phyloP scores from a whole-genome alignment of 2,888 invertebrate genomes.

The Zaprionus bogoriensis region DNA sequence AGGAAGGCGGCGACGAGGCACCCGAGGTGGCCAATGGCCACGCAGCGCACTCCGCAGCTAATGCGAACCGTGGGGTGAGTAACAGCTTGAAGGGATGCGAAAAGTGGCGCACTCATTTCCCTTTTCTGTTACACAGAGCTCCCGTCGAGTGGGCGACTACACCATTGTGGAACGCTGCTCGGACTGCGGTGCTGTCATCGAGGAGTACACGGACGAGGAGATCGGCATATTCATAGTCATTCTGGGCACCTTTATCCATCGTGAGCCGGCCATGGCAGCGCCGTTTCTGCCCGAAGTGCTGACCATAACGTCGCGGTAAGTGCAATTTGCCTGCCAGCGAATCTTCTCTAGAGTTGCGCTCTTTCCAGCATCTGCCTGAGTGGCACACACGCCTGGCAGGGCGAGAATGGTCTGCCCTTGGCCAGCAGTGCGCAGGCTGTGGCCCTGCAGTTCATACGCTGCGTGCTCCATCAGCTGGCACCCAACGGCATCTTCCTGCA shows the following conservation, averaged over 20 bases:
- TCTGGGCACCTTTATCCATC: conserved; percentile 96
- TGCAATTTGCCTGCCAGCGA: background rate
- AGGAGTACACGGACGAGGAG: conserved; percentile 98
- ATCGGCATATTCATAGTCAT: conserved; percentile 96
- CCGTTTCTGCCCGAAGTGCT: conserved; percentile 95
- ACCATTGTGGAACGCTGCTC: conserved; percentile 88
- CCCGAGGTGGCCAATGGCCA: conserved; percentile 69
- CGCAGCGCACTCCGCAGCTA: conserved; percentile 37
- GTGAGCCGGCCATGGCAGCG: conserved; percentile 97
- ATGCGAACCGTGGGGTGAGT: conserved; percentile 55
- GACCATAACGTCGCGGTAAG: conserved; percentile 92
- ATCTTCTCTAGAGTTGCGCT: background rate
- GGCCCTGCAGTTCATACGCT: conserved; percentile 97
- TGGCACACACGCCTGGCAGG: conserved; percentile 94
- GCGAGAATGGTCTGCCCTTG: conserved; percentile 92
- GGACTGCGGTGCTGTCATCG: conserved; percentile 94
- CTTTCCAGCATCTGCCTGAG: conserved; percentile 83
- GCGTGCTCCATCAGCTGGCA: conserved; percentile 97
- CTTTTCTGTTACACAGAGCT: conserved; percentile 85
- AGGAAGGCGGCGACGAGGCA: conserved; percentile 71
- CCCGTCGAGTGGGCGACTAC: conserved; percentile 87
- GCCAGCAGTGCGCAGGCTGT: conserved; percentile 98
- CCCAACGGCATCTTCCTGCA: conserved; percentile 98
- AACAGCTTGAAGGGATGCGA: no score
- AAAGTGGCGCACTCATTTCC: no score